Base-by-base conservation (phyloP, 2,888 invertebrate genomes). In the Cyrtodaria siliqua region DNA sequence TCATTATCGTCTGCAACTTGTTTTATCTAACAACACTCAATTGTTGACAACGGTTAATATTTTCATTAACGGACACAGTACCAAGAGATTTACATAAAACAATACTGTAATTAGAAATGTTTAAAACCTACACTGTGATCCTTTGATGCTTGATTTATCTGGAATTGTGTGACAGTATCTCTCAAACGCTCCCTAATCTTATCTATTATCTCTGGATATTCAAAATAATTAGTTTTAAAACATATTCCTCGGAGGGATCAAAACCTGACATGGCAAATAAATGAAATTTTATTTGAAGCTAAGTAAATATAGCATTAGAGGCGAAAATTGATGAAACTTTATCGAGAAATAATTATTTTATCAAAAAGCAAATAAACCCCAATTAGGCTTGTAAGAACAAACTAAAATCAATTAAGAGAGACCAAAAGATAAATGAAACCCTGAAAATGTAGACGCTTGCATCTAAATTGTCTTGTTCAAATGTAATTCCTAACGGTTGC, bases 291-390 rank as follows among this genome's bases (percentile, higher is more conserved):
- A 64, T 71, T 64, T 59, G 26, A 47, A 24, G n/a, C 57, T 64
- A 50, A 12, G 64, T 60, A 50, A 71, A 71, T 53, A 71, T 24
- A 49, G 29, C 42, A 47, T 52, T 24, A 23, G 42, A 38, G 38
- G 40, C 26, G 40, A 42, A 26, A 52, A 26, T 26, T 59, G 61
- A 60, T 72, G 72, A 72, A 72, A 72, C 66, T 72, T 66, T 61
- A 72, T 60, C 72, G 49, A 33, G 49, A 47, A 66, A 55, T 38
- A 72, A 66, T 72, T 55, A 55, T 72, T 60, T 47, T 72, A 61
- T 66, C 66, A 72, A 64, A 64, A 66, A 66, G 66, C 55, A 72
- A 72, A 72, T 33, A 72, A 40, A 72, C 66, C 23, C 60, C 72
- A 72, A 72, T 72, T 72, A 72, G 72, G 53, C 27, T 18, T 29